Evolutionary conservation across 2,113 vertebrate species (phyloP), one percentile per base, ranked within the genome.

Genomic region (Dolichallabes microphthalmus): DNA sequence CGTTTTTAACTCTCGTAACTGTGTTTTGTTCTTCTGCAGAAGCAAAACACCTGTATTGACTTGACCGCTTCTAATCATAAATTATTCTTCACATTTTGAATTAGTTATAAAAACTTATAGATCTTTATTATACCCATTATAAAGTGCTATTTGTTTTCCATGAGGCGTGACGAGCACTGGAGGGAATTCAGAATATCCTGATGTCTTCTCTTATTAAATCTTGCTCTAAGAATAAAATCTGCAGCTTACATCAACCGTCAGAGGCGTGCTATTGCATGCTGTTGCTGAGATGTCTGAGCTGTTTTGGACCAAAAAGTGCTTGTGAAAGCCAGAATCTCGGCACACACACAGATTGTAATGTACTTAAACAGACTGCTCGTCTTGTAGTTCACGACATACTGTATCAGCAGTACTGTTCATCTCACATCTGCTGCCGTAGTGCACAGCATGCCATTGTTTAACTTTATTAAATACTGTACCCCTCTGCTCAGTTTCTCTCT

Each of bases 391-490:
- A 9, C 52, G 68, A 79, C 66, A 79, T 75, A n/a, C n/a, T n/a
- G n/a, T n/a, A 86, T 80, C 32, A 14, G 52, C 69, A 80, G 55
- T 58, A 30, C 60, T 84, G 55, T 60, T 79, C 30, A 39, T 66
- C 27, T 66, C 52, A 39, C 80, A 86, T 86, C 58, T 74, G 19
- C 39, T 63, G 63, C 61, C 69, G 25, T 32, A 76, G 22, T 57
- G 50, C 80, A 32, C 73, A 82, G 55, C 68, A 77, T 91, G 85
- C 82, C 85, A 83, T 53, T 69, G 39, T 35, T 81, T 50, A 64
- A 66, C 66, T 32, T 63, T 77, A 61, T 88, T 86, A 84, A 89
- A 86, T 82, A 88, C n/a, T 63, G n/a, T n/a, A n/a, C n/a, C n/a
- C 30, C 35, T 75, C 17, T 71, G 61, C 69, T n/a, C 60, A 53